phyloP scores from a whole-genome alignment of 2,888 invertebrate genomes.

The Drosophila merina region DNA sequence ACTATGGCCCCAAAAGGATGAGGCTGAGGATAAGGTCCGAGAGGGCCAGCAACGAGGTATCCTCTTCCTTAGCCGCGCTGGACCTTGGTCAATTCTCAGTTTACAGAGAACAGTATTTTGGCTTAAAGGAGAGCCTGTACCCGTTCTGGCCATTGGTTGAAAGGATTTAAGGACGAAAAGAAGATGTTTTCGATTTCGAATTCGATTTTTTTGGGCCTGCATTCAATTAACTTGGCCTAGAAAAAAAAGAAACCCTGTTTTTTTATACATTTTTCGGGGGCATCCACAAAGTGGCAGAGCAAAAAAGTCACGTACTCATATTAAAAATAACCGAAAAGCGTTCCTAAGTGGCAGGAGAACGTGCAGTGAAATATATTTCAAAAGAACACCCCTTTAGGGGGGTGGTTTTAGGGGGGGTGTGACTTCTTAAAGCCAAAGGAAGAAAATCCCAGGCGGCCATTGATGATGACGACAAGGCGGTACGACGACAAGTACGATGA shows the following conservation, averaged over 20 bases:
- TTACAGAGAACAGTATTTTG: background rate
- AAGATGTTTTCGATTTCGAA: background rate
- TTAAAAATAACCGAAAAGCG: constrained; percentile 77
- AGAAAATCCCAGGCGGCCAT: constrained; percentile 40
- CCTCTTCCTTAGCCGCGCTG: constrained; percentile 20
- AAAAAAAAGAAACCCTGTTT: background rate
- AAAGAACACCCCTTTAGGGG: constrained; percentile 8
- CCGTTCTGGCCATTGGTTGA: background rate
- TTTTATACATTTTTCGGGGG: background rate
- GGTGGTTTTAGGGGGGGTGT: background rate
- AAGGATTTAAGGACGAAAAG: background rate
- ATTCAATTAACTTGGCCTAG: constrained; percentile 22
- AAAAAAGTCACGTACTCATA: constrained; percentile 73
- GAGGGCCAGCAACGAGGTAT: background rate
- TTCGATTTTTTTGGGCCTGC: constrained; percentile 12
- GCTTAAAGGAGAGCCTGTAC: constrained; percentile 1
- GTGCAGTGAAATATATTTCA: constrained; percentile 73
- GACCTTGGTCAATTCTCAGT: constrained; percentile 7
- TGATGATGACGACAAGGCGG: constrained; percentile 49
- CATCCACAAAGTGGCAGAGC: constrained; percentile 21
- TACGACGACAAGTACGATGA: constrained; percentile 45
- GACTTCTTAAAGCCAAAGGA: constrained; percentile 36
- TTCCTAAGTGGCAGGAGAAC: constrained; percentile 73
- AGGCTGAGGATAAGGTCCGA: constrained; percentile 1
- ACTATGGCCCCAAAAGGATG: constrained; percentile 7